These are phyloP conservation scores for Spisula solida DNA, from an alignment of 2,888 invertebrate species.

Conservation along the genomic window DNA sequence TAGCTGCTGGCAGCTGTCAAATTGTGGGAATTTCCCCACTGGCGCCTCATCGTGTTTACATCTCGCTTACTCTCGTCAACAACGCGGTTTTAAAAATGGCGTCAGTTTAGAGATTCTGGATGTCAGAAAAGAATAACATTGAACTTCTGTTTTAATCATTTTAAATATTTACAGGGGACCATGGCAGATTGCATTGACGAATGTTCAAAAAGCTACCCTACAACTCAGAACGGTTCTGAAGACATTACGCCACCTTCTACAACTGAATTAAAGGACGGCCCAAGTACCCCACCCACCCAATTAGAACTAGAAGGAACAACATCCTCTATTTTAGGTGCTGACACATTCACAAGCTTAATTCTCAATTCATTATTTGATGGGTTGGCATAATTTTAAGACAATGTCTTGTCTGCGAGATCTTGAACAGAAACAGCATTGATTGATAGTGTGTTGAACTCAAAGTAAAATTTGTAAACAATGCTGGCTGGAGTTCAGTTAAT, in stretches of 20 bases:
- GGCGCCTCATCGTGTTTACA: constrained; percentile 68
- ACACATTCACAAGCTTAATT: neutral
- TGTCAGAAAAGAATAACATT: neutral
- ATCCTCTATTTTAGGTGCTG: neutral
- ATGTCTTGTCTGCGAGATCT: neutral
- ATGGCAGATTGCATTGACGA: constrained; percentile 26
- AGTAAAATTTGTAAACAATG: too few relatives aligned
- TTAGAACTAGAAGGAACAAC: neutral
- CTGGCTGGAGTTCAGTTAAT: too few relatives aligned
- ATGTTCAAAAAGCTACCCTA: neutral
- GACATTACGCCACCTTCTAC: neutral
- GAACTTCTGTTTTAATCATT: neutral
- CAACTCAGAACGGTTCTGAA: neutral
- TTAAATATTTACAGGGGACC: neutral
- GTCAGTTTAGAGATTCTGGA: neutral
- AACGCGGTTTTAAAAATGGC: constrained; percentile 53
- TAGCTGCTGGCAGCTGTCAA: constrained; percentile 38
- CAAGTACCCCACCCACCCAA: constrained; percentile 29
- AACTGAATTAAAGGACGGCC: neutral
- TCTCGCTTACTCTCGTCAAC: constrained; percentile 65
- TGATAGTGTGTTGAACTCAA: too few relatives aligned
- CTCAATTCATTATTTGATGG: neutral
- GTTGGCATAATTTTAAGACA: neutral
- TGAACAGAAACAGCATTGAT: neutral
- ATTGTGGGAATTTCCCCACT: constrained; percentile 48